A percentile compares a stretch with the other conserved stretches of the same genome.
phyloP scores from a whole-genome alignment of 2,113 vertebrate genomes.

The Petaurus breviceps region DNA sequence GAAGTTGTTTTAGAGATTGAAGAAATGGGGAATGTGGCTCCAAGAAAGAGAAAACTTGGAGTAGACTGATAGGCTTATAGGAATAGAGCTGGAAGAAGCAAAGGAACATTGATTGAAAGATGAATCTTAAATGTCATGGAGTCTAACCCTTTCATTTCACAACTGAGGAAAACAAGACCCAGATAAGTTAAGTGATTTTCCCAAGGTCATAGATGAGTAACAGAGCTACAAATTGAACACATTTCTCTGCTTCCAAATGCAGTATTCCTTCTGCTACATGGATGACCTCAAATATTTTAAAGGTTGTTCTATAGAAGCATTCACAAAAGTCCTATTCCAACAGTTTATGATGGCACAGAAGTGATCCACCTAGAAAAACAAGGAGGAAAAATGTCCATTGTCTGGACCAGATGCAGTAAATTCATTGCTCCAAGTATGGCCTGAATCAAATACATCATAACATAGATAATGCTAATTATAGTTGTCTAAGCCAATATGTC shows the following conservation, averaged over 20 bases:
- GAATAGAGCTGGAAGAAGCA: background rate
- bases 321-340: background rate
- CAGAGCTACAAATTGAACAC: background rate
- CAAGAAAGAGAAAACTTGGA: background rate
- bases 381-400: background rate
- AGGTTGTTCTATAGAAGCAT: background rate
- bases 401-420: background rate
- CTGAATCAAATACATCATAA: background rate
- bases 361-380: background rate
- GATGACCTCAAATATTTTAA: background rate
- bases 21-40: background rate
- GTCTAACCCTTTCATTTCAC: background rate
- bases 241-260: background rate
- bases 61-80: background rate
- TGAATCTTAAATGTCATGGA: background rate
- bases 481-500: background rate
- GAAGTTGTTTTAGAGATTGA: background rate
- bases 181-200: background rate
- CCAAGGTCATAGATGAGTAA: background rate
- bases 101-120: background rate
- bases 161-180: background rate
- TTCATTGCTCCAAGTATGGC: background rate
- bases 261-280: background rate
- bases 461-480: background rate
- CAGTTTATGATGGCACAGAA: background rate